Evolutionary conservation across 2,888 invertebrate species (phyloP).

Genomic region (Holacanthella duospinosa): DNA sequence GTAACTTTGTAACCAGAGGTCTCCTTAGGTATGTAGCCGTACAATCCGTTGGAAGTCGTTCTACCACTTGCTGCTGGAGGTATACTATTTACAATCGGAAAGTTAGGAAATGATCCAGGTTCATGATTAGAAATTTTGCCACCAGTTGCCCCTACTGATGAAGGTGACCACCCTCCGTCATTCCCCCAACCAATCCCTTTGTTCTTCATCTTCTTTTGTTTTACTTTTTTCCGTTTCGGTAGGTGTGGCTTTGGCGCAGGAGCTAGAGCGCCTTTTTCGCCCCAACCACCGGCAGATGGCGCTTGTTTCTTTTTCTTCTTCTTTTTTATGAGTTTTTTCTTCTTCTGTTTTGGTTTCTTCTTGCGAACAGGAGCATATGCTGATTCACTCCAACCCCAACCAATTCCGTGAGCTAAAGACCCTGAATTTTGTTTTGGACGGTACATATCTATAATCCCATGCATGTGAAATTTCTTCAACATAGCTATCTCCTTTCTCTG

Average conservation of each 20-base stretch:
- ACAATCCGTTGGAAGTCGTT: background rate
- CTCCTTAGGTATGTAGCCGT: background rate
- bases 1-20: background rate
- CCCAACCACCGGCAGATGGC: background rate
- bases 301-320: background rate
- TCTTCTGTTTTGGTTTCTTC: background rate
- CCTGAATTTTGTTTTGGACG: background rate
- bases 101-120: background rate
- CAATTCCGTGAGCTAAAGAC: background rate
- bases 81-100: background rate
- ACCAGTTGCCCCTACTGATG: background rate
- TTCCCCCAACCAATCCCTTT: background rate
- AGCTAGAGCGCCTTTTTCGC: background rate
- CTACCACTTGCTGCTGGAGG: background rate
- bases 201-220: background rate
- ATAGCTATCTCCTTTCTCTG: background rate
- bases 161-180: background rate
- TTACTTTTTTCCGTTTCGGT: background rate
- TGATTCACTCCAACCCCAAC: background rate
- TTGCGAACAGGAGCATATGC: background rate
- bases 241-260: background rate
- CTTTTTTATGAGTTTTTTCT: background rate
- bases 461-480: background rate
- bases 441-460: background rate
- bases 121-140: background rate